Conservation (phyloP, 2,888 invertebrate species). For the Yponomeuta evonymella region DNA sequence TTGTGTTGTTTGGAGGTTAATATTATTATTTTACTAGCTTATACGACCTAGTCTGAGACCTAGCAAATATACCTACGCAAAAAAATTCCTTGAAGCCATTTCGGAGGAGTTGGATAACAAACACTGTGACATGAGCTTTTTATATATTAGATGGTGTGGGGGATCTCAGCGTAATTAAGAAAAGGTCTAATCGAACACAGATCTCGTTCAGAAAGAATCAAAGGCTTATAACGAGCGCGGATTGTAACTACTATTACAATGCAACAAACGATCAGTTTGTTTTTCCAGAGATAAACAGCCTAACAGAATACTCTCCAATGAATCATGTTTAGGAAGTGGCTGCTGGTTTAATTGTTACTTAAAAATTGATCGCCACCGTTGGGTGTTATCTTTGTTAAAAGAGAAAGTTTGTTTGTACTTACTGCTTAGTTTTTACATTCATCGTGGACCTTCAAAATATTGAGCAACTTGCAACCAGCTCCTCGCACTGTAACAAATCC, state of each 20-base stretch:
- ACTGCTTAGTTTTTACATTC: neutral
- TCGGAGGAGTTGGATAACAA: no score
- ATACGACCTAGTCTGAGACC: no score
- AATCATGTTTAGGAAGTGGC: conserved; percentile 12
- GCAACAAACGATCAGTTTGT: neutral
- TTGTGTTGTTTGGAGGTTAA: no score
- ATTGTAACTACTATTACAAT: neutral
- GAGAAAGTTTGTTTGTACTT: conserved; percentile 5
- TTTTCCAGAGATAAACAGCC: neutral
- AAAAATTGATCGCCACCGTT: neutral
- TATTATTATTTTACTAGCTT: no score
- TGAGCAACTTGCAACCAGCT: no score
- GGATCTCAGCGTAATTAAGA: no score
- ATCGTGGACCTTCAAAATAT: neutral
- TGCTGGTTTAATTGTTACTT: conserved; percentile 8
- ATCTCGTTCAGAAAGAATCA: neutral
- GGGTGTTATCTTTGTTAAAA: conserved; percentile 2
- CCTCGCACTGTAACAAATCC: no score
- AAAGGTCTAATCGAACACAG: no score
- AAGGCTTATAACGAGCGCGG: neutral
- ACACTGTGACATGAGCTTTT: no score
- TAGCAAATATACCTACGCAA: no score
- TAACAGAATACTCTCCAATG: conserved; percentile 5
- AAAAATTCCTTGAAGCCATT: no score
- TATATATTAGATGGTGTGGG: no score